These are phyloP conservation scores for Halcyon malimbica DNA, from an alignment of 2,113 vertebrate species.

Conservation along the genomic window DNA sequence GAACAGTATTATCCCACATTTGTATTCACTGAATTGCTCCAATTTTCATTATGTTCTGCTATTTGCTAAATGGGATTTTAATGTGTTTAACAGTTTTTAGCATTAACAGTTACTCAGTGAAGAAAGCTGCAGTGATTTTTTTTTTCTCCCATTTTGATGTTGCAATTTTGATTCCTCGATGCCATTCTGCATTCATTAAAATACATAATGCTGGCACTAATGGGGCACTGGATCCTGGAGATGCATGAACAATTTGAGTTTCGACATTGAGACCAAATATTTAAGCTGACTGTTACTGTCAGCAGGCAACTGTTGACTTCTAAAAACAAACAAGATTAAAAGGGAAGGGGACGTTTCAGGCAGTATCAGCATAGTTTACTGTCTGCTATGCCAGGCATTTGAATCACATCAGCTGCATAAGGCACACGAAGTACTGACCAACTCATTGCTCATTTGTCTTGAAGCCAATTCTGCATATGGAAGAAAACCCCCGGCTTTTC, in stretches of 20 bases:
- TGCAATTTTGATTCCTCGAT: conserved; percentile 66
- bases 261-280: conserved; percentile 63
- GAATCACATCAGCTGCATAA: conserved; percentile 5
- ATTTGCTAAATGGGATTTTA: conserved; percentile 81
- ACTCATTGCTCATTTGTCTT: neutral
- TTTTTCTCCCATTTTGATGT: conserved; percentile 23
- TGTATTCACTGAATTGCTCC: conserved; percentile 70
- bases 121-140: conserved; percentile 55
- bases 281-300: conserved; percentile 54
- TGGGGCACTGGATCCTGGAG: conserved; percentile 48
- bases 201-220: conserved; percentile 68
- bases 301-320: conserved; percentile 58
- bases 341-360: conserved; percentile 49
- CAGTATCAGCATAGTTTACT: conserved; percentile 40
- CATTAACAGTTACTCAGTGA: conserved; percentile 67
- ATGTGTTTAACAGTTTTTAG: conserved; percentile 77
- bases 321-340: conserved; percentile 67
- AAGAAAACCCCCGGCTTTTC: neutral
- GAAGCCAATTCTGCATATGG: neutral
- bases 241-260: conserved; percentile 57
- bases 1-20: conserved; percentile 67
- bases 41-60: conserved; percentile 77
- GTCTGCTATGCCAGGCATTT: conserved; percentile 25
- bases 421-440: conserved; percentile 1
- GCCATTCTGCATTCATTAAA: conserved; percentile 69